Conservation (phyloP, 2,888 invertebrate species). For the Clitarchus hookeri region DNA sequence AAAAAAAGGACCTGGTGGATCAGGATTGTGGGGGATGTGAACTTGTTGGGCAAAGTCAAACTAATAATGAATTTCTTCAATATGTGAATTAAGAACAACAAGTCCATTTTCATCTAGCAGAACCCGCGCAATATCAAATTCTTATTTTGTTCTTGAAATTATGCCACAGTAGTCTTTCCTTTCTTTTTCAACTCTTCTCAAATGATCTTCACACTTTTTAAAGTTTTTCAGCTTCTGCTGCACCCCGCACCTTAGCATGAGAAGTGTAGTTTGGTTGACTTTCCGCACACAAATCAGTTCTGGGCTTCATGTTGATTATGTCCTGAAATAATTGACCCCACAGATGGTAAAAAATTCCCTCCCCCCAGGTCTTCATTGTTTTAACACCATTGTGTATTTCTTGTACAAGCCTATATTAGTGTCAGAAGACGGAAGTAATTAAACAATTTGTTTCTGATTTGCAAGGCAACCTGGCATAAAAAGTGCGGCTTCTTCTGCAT, state of each 20-base stretch:
- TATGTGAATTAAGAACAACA: background rate
- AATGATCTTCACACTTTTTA: background rate
- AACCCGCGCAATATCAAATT: background rate
- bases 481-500: background rate
- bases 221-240: background rate
- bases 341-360: background rate
- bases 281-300: background rate
- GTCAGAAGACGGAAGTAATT: background rate
- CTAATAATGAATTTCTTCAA: background rate
- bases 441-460: background rate
- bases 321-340: background rate
- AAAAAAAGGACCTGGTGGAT: background rate
- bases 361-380: background rate
- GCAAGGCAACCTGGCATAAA: background rate
- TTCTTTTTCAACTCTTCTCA: background rate
- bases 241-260: background rate
- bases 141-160: constrained; percentile 5
- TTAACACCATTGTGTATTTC: background rate
- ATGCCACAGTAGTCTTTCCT: background rate
- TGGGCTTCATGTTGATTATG: background rate
- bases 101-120: background rate
- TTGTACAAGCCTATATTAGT: background rate
- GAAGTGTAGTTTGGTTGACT: background rate
- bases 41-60: constrained; percentile 15
- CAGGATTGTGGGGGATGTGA: background rate